These are phyloP conservation scores for Neosilurus hyrtlii DNA, from an alignment of 2,797 vertebrate species.

Conservation along the genomic window DNA sequence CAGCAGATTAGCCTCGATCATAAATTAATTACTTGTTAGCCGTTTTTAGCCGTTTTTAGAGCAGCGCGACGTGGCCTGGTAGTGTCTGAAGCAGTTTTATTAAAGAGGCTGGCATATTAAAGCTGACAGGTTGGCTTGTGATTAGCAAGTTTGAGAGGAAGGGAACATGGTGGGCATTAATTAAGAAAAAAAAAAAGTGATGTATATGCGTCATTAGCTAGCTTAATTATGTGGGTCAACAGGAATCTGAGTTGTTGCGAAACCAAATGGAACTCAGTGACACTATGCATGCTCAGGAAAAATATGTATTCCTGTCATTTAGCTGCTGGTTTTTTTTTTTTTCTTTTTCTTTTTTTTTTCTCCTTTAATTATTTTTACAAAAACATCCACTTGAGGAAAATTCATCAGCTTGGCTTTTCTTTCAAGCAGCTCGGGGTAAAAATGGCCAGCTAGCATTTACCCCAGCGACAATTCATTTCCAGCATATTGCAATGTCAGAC, in stretches of 20 bases:
- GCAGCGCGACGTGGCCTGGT: conserved; percentile 42
- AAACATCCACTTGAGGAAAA: neutral
- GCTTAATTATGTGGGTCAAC: conserved; percentile 25
- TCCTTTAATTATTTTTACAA: neutral
- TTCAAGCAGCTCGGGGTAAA: neutral
- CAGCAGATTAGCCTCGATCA: conserved; percentile 41
- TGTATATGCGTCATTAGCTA: conserved; percentile 23
- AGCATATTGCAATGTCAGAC: conserved; percentile 2
- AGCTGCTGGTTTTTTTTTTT: neutral
- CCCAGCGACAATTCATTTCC: conserved; percentile 19
- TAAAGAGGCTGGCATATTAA: conserved; percentile 56
- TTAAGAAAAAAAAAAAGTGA: conserved; percentile 45
- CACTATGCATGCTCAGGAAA: neutral
- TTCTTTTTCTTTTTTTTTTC: neutral
- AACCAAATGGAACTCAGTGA: conserved; percentile 2
- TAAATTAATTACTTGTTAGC: conserved; percentile 52
- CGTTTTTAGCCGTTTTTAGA: conserved; percentile 45
- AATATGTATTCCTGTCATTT: neutral
- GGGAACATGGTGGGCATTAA: conserved; percentile 49
- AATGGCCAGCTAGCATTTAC: neutral
- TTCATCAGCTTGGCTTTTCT: neutral
- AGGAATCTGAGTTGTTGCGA: neutral
- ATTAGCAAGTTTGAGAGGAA: conserved; percentile 59
- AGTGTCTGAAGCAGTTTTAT: conserved; percentile 49
- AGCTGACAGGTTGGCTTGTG: conserved; percentile 66